A percentile compares a stretch with the other conserved stretches of the same genome.
Conservation (phyloP, 2,797 vertebrate genomes). For the Karalla daura region DNA sequence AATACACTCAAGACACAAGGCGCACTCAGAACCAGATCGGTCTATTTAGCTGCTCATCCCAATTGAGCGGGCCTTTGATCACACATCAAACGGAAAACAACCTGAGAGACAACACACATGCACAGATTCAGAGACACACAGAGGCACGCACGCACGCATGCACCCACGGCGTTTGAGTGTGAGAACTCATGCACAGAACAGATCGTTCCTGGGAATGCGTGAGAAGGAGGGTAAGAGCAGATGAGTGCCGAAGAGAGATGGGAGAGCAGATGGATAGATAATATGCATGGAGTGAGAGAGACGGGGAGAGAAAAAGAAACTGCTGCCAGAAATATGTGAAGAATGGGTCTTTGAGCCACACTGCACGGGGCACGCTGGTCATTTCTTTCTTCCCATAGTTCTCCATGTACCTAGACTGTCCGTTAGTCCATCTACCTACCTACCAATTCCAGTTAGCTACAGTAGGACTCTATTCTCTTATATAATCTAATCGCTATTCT, state of each 20-base stretch:
- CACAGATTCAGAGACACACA: slow-evolving; percentile 20
- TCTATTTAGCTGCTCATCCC: slow-evolving; percentile 60
- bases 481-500: too few relatives aligned
- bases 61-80: slow-evolving; percentile 65
- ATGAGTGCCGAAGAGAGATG: slow-evolving; percentile 40
- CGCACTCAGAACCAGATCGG: background rate
- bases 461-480: background rate
- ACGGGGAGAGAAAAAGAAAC: background rate
- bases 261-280: slow-evolving; percentile 63
- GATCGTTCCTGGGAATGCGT: slow-evolving; percentile 43
- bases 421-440: too few relatives aligned
- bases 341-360: background rate
- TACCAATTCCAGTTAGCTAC: too few relatives aligned
- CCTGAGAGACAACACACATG: slow-evolving; percentile 39
- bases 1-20: slow-evolving; percentile 1
- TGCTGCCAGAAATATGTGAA: slow-evolving; percentile 1
- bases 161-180: slow-evolving; percentile 7
- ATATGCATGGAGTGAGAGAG: slow-evolving; percentile 17
- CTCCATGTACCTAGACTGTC: too few relatives aligned
- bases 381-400: background rate
- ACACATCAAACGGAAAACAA: slow-evolving; percentile 71
- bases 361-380: background rate
- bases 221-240: slow-evolving; percentile 44
- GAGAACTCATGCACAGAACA: slow-evolving; percentile 33
- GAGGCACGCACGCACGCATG: background rate